Evolutionary conservation across 2,797 vertebrate species (phyloP), one percentile per base, ranked within the genome.

Genomic region (Platalea minor): DNA sequence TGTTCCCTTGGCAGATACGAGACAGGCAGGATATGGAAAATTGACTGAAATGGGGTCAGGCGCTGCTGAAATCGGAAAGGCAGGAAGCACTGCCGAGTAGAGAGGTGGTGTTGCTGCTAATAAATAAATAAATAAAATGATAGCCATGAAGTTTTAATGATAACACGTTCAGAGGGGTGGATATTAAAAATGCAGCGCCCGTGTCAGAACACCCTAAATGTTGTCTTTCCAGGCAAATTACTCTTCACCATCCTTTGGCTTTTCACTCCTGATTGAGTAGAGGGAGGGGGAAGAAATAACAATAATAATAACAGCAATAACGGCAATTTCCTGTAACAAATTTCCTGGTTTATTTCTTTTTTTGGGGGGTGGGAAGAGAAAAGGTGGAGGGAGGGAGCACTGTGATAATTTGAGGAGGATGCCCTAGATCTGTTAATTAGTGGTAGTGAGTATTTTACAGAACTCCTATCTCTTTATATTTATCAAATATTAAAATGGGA

Each of bases 1-100:
- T 98, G 98, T 97, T 98, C 98, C 98, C 97, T 98, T 85, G 37
- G 98, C 13, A 94, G 96, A 97, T 97, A 96, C 59, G 91, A 98
- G 98, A 97, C 97, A 98, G 98, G 98, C 98, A 98, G 97, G 96
- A 98, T 98, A 98, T 97, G 98, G 98, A 98, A 98, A 98, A 98
- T 98, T 98, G 98, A 98, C 97, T 98, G 97, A 98, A 98, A 98
- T 97, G 97, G 98, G 98, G 98, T 98, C 98, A 98, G 97, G 96
- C 95, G 83, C 97, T 97, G 96, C 96, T 97, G 97, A 98, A 98
- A 97, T 97, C 46, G 70, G 96, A 74, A 96, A 98, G 95, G 96
- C 85, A 97, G 97, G 98, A 97, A 97, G 96, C 56, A 35, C 70
- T n/a, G 95, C 95, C 2, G 59, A 95, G 95, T 23, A 28, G 93